Evolutionary conservation across 2,113 vertebrate genomes (phyloP), one percentile per base, ranked within the genome.

Genomic region (Bothrops jararaca): DNA sequence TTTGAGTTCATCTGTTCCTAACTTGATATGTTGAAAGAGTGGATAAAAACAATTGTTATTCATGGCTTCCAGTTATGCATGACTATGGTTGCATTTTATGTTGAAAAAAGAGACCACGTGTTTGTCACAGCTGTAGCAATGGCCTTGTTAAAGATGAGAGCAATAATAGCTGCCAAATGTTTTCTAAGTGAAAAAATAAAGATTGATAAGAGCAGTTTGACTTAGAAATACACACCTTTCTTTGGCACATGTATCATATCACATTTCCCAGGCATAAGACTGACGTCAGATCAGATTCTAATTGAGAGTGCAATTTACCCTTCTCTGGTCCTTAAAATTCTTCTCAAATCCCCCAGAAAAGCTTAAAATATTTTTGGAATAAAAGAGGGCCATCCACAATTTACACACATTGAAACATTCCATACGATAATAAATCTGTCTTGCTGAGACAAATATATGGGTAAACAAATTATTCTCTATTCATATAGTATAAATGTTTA

Each of bases 401-500:
- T 96, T 92, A 3, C 91, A 45, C 95, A 97, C 96, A 94, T 97
- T 96, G 96, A 97, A 97, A 96, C 96, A 94, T 97, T 97, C 97
- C 95, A 86, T 53, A 69, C 91, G 2, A 34, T 93, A 97, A 97
- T 97, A 97, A 97, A 97, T 95, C 96, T 96, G 96, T 95, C 97
- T 94, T 88, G 5, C 74, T 92, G 91, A 23, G 93, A 91, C 91
- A 96, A 97, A 97, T 97, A 97, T 97, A 97, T 97, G 93, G 93
- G 90, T 93, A 86, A 96, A 96, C 91, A 96, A 97, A 97, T 94
- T n/a, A 97, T 98, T 97, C 97, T 95, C 94, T 93, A 90, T 95
- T 97, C 96, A 96, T 91, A 92, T 94, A 96, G 94, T 94, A 96
- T 96, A 97, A 97, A 97, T 97, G 96, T 98, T 98, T 97, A 97